Evolutionary conservation across 1,140 invertebrate species (phyloP).

Genomic region (Pristionchus pacificus): DNA sequence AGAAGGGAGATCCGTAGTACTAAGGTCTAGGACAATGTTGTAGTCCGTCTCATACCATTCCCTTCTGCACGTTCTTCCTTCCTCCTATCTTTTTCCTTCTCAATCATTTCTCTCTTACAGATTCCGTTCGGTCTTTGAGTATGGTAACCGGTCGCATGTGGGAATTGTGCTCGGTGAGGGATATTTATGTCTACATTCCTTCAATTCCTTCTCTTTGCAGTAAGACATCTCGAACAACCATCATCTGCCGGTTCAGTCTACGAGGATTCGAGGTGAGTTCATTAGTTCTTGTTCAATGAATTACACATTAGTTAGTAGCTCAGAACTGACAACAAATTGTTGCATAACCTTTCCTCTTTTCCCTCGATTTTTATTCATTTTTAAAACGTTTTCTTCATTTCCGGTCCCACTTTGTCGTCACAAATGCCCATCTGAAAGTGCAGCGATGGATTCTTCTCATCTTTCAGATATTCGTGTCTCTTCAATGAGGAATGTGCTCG

Average conservation of each 20-base stretch:
- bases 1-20: not conserved
- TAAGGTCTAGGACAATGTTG: not conserved
- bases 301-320: not conserved
- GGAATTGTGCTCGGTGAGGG: not conserved
- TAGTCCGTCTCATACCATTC: not conserved
- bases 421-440: constrained; percentile 18
- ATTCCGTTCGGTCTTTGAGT: not conserved
- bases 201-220: constrained; percentile 11
- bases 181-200: not conserved
- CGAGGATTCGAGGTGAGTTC: constrained; percentile 1
- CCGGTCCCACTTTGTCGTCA: not conserved
- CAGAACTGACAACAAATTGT: not conserved
- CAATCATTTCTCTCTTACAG: not conserved
- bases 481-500: constrained; percentile 26
- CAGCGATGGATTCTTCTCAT: constrained; percentile 19
- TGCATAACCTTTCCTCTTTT: not conserved
- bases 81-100: not conserved
- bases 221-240: constrained; percentile 26
- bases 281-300: not conserved
- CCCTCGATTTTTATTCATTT: not conserved
- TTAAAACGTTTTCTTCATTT: not conserved
- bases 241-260: constrained; percentile 14
- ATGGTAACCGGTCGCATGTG: not conserved
- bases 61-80: not conserved
- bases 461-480: constrained; percentile 18